Evolutionary conservation across 2,113 vertebrate species (phyloP).

Genomic region (Bubalus kerabau): DNA sequence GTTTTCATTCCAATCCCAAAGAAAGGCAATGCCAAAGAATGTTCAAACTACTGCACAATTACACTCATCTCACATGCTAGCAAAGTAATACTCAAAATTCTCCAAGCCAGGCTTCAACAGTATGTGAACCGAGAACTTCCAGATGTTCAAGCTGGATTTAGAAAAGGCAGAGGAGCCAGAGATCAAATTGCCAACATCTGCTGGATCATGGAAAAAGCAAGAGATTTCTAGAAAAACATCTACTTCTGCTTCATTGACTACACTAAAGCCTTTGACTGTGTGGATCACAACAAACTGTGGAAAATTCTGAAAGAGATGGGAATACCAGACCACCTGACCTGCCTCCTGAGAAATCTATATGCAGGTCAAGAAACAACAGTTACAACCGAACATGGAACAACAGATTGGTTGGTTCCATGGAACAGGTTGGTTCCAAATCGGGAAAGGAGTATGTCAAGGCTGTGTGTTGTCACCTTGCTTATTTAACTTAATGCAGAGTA

Average conservation of each 20-base stretch:
- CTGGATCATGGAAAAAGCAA: neutral
- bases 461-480: too few relatives aligned
- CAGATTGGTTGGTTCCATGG: too few relatives aligned
- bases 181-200: neutral
- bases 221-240: neutral
- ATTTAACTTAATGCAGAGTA: too few relatives aligned
- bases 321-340: too few relatives aligned
- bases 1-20: neutral
- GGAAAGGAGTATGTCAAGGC: too few relatives aligned
- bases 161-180: neutral
- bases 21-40: neutral
- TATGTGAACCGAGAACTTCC: neutral
- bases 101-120: neutral
- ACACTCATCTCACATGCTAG: neutral
- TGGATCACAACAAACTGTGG: neutral
- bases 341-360: too few relatives aligned
- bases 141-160: neutral
- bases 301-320: too few relatives aligned
- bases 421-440: too few relatives aligned
- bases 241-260: neutral
- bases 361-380: too few relatives aligned
- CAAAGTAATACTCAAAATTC: neutral
- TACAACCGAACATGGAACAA: too few relatives aligned
- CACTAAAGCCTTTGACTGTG: neutral
- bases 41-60: neutral